Percentiles rank a stretch among this genome's conserved stretches.
Conservation (phyloP, 2,113 vertebrate genomes). For the Hoplias malabaricus region DNA sequence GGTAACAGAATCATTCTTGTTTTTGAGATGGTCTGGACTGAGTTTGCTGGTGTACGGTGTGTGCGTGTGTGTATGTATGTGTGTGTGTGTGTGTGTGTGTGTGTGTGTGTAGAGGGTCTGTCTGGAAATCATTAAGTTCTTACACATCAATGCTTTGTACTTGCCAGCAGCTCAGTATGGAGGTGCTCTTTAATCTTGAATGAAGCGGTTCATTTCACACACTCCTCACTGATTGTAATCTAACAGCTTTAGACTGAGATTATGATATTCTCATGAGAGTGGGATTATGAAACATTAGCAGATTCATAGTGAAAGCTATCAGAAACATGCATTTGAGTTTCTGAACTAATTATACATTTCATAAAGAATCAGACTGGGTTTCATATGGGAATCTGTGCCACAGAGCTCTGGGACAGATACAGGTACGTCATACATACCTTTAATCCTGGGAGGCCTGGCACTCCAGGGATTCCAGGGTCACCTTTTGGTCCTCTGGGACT, state of each 20-base stretch:
- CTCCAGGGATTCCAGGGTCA: constrained; percentile 78
- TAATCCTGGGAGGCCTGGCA: constrained; percentile 74
- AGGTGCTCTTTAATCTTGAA: constrained; percentile 33
- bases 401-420: not conserved
- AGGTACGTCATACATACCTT: constrained; percentile 65
- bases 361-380: too few relatives aligned
- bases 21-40: constrained; percentile 15
- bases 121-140: constrained; percentile 48
- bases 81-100: constrained; percentile 5
- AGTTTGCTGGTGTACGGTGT: constrained; percentile 15
- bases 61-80: too few relatives aligned
- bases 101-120: not conserved
- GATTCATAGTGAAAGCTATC: not conserved
- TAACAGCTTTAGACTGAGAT: not conserved
- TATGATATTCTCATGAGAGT: not conserved
- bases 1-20: constrained; percentile 41
- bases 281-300: constrained; percentile 5
- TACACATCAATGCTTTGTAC: constrained; percentile 43
- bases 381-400: not conserved
- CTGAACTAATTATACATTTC: too few relatives aligned
- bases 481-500: constrained; percentile 85
- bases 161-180: constrained; percentile 33
- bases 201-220: constrained; percentile 21
- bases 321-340: not conserved
- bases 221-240: constrained; percentile 22